These are phyloP conservation scores for Drosophila miranda DNA, from an alignment of 1,140 invertebrate genomes.

Conservation along the genomic window DNA sequence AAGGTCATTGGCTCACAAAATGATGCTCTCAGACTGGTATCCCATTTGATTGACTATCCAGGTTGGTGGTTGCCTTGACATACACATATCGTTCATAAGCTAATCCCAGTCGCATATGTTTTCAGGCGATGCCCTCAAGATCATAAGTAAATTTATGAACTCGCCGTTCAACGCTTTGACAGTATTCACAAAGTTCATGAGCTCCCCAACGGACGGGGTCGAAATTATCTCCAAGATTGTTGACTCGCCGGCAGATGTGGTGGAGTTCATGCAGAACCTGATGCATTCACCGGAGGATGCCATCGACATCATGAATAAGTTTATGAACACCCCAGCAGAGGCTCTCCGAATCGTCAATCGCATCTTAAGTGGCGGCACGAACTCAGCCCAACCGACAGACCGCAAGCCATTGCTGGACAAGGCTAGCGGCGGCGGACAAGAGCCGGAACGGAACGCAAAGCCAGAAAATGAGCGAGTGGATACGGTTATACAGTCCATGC, in stretches of 20 bases:
- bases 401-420: conserved; percentile 37
- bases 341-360: conserved; percentile 76
- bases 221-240: conserved; percentile 82
- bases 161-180: conserved; percentile 81
- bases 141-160: conserved; percentile 82
- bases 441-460: not conserved
- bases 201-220: conserved; percentile 79
- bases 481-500: conserved; percentile 67
- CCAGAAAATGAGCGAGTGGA: conserved; percentile 40
- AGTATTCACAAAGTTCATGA: conserved; percentile 82
- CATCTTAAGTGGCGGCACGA: conserved; percentile 71
- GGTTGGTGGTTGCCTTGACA: conserved; percentile 33
- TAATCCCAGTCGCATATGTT: conserved; percentile 10
- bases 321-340: conserved; percentile 81
- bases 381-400: conserved; percentile 36
- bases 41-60: conserved; percentile 79
- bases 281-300: conserved; percentile 81
- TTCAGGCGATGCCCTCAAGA: conserved; percentile 78
- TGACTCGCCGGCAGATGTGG: conserved; percentile 78
- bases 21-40: conserved; percentile 76
- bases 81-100: not conserved
- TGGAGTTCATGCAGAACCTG: conserved; percentile 79
- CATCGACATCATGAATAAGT: conserved; percentile 81
- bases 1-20: conserved; percentile 79
- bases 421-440: not conserved